phyloP scores from a whole-genome alignment of 2,888 invertebrate species.

The Sipha maydis region DNA sequence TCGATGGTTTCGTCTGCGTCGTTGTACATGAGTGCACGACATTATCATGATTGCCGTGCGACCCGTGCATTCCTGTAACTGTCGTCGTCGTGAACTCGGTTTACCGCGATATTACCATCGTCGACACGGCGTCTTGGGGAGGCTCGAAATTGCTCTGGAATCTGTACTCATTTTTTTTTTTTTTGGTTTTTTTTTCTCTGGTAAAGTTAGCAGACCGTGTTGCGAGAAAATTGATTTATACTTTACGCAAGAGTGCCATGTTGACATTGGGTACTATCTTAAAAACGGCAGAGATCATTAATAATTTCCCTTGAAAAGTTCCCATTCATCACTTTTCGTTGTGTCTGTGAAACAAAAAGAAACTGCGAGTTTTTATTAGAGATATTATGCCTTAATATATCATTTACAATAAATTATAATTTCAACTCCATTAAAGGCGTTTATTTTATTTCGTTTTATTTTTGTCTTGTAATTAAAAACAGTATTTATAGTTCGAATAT shows the following conservation, averaged over 20 bases:
- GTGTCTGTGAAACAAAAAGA: conserved; percentile 35
- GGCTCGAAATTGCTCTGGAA: neutral
- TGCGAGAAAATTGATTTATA: conserved; percentile 54
- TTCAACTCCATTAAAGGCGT: conserved; percentile 19
- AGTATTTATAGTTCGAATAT: neutral
- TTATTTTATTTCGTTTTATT: neutral
- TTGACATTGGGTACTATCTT: conserved; percentile 55
- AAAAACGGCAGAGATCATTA: conserved; percentile 44
- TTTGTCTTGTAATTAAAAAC: conserved; percentile 36
- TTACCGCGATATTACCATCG: too few species aligned
- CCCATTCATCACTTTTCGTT: conserved; percentile 56
- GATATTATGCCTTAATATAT: conserved; percentile 31
- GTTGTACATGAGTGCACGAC: neutral
- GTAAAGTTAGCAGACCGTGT: neutral
- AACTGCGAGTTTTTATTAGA: conserved; percentile 43
- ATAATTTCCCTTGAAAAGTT: conserved; percentile 58
- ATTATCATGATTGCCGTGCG: too few species aligned
- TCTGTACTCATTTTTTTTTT: neutral
- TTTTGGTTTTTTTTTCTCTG: neutral
- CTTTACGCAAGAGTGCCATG: conserved; percentile 35
- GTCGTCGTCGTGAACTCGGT: too few species aligned
- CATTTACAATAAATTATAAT: conserved; percentile 36
- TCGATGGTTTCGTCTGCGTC: neutral
- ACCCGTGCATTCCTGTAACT: neutral
- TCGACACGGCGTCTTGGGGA: too few species aligned